Conservation (phyloP, 2,797 vertebrate genomes). For the Enteromius anoplus region DNA sequence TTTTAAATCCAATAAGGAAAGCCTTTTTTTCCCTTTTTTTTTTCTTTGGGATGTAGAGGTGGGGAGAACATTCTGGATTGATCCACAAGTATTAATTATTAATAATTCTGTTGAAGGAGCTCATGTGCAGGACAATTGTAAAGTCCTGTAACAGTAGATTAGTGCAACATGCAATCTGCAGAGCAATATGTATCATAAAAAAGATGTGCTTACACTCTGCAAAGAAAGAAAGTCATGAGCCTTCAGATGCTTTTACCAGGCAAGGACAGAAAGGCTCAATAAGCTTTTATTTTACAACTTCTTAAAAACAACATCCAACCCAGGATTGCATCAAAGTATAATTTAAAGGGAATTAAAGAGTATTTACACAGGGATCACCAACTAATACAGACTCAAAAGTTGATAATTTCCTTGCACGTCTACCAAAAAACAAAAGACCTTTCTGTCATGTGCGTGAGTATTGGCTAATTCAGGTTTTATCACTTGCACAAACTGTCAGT, state of each 20-base stretch:
- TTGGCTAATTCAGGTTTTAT: constrained; percentile 64
- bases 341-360: background rate
- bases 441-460: constrained; percentile 65
- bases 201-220: background rate
- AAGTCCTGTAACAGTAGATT: background rate
- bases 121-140: background rate
- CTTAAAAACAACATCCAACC: constrained; percentile 4
- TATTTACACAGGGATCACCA: constrained; percentile 4
- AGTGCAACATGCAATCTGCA: background rate
- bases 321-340: background rate
- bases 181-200: background rate
- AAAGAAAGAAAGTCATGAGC: background rate
- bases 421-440: background rate
- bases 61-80: background rate
- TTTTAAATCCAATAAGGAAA: background rate
- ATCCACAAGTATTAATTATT: background rate
- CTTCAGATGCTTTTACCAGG: background rate
- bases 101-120: background rate
- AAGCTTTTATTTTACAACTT: constrained; percentile 1
- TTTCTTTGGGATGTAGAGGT: background rate
- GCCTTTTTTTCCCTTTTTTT: background rate
- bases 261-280: constrained; percentile 4
- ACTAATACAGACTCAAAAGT: background rate
- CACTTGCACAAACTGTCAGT: constrained; percentile 62
- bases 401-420: background rate